Evolutionary conservation across 2,797 vertebrate species (phyloP), one percentile per base, ranked within the genome.

Genomic region (Macropodus opercularis): DNA sequence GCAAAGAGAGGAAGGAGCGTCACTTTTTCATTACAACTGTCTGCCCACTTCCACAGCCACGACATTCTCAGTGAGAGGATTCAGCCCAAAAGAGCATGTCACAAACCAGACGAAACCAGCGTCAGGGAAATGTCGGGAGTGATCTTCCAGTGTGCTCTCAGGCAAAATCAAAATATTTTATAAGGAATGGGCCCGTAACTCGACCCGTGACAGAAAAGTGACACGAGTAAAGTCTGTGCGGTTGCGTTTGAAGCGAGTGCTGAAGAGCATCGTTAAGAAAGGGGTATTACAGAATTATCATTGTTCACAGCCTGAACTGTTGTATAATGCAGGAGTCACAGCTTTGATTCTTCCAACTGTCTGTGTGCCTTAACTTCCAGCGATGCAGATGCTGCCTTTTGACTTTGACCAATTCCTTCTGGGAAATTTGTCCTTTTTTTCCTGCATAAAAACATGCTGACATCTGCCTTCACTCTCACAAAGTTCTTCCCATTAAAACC

Each of bases 311-410:
- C 63, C 75, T 43, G 55, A 61, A 18, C 31, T 68, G 41, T 24
- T 88, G 81, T 73, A 83, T 84, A 79, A 82, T 85, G 71, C 73
- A 84, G 3, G 35, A 80, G 69, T 70, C 18, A 12, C 52, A 2
- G 36, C 81, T 88, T 81, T 82, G 72, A 86, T 85, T 84, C 53
- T 32, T 79, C 61, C 59, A 50, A 69, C 69, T 72, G 74, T 48
- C 79, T 57, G 52, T 63, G 41, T 50, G 69, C 42, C 60, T 82
- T 55, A 63, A 83, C 72, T 72, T 83, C 53, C 73, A 75, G 70
- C 32, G 23, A 47, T 64, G 59, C 56, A 57, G 53, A 73, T 58
- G 56, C 58, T 19, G 72, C 75, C 77, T 73, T 76, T 79, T 51
- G 75, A 63, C 59, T 67, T 77, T 59, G 82, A 78, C 75, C 42